Evolutionary conservation across 2,113 vertebrate genomes (phyloP).

Genomic region (Corapipo altera): DNA sequence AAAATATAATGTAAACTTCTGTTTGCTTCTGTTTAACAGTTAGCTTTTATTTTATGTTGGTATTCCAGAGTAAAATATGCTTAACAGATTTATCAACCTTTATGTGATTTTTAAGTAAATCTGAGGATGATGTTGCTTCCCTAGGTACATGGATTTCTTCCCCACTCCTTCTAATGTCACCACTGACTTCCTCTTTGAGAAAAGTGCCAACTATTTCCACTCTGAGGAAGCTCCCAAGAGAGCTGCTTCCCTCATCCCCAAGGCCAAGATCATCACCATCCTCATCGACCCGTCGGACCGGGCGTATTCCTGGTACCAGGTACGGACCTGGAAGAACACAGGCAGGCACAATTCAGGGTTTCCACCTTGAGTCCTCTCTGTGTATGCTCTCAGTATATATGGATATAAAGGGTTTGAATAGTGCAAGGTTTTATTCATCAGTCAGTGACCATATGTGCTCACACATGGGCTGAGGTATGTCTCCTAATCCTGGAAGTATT

Average conservation of each 20-base stretch:
- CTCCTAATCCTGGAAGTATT: neutral
- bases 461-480: neutral
- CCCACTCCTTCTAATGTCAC: conserved; percentile 90
- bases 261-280: conserved; percentile 95
- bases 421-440: neutral
- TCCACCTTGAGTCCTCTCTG: neutral
- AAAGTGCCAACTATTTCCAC: conserved; percentile 96
- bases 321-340: conserved; percentile 20
- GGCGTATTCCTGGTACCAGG: conserved; percentile 98
- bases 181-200: conserved; percentile 96
- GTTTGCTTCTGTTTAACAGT: neutral
- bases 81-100: neutral
- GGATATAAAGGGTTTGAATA: neutral
- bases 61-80: neutral
- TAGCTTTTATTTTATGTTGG: neutral
- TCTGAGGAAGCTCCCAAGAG: conserved; percentile 91
- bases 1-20: neutral
- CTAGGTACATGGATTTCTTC: conserved; percentile 99
- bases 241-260: conserved; percentile 88
- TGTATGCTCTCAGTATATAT: neutral
- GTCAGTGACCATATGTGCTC: neutral
- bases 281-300: conserved; percentile 95
- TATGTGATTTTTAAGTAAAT: neutral
- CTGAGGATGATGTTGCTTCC: conserved; percentile 57
- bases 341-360: neutral